Conservation (phyloP, 2,113 vertebrate species). For the Corvus hawaiiensis region DNA sequence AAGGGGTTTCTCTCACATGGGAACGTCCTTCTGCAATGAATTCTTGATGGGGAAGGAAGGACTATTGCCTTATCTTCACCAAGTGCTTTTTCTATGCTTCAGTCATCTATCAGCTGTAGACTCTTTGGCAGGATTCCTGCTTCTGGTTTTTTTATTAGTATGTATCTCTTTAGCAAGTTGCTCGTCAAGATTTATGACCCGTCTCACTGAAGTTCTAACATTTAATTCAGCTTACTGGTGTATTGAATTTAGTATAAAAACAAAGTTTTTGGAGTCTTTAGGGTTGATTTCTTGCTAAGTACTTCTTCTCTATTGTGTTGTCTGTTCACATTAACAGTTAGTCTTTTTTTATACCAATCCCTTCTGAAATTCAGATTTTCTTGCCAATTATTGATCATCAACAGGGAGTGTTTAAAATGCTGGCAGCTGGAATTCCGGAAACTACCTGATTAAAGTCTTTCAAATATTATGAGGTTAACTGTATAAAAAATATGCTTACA, state of each 20-base stretch:
- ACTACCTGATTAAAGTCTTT: background rate
- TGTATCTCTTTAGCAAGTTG: background rate
- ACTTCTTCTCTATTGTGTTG: background rate
- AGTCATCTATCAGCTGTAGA: background rate
- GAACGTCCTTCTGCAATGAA: background rate
- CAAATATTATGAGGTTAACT: background rate
- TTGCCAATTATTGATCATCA: background rate
- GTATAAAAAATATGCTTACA: background rate
- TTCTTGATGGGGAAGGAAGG: background rate
- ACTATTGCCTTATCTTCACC: background rate
- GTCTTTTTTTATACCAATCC: background rate
- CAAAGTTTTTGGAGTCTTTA: background rate
- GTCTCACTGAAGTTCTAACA: background rate
- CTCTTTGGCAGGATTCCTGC: background rate
- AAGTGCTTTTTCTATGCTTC: background rate
- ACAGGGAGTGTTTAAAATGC: background rate
- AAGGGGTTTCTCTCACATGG: background rate
- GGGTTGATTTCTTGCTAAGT: background rate
- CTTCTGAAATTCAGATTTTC: background rate
- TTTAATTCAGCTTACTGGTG: background rate
- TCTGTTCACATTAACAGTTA: background rate
- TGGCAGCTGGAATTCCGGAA: background rate
- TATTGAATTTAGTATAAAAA: background rate
- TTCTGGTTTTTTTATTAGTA: background rate
- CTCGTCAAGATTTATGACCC: background rate